Base-by-base conservation (phyloP, 37 sponge, comb jelly and placozoan genomes). In the Aphrocallistes beatrix region DNA sequence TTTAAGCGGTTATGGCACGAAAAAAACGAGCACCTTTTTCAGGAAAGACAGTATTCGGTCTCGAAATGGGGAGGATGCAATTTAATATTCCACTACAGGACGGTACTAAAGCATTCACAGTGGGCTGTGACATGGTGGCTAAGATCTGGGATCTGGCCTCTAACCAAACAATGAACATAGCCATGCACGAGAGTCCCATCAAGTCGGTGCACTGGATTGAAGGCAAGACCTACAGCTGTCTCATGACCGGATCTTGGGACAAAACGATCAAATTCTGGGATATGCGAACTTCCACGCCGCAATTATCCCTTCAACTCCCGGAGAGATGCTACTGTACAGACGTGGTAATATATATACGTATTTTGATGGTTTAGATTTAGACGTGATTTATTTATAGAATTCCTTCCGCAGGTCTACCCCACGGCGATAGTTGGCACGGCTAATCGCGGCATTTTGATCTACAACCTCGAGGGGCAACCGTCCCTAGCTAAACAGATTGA, bases 251-350 rank as follows among this genome's bases (percentile, higher is more conserved):
- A 21, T 87, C 91, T 45, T 97, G 98, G 95, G 98, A 97, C 88
- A 97, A 93, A 86, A 97, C 91, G 10, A 82, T 97, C 19, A 97
- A 97, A 90, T 97, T 94, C 45, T 97, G 98, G 98, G 98, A 97
- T 82, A 85, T 89, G 0, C 86, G 93, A 8, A 83, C 51, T 10
- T 91, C 92, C 10, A 90, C 89, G 23, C 95, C 95, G 23, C 90
- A 88, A 50, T 45, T 92, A 37, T 85, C 90, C 1, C 49, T 93
- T 13, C 89, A 93, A 16, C 84, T 94, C 9, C 92, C 93, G 10
- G 98, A 97, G 84, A 85, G 98, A 25, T 89, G 90, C 81, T 97
- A 97, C 88, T 91, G 93, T 86, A 87, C 91, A 83, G 98, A 97
- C 85, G 98, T 94, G 89, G 94, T 94, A 38, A 75, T 90, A 83